Conservation (phyloP, 1,140 invertebrate species). For the Babylonia areolata region DNA sequence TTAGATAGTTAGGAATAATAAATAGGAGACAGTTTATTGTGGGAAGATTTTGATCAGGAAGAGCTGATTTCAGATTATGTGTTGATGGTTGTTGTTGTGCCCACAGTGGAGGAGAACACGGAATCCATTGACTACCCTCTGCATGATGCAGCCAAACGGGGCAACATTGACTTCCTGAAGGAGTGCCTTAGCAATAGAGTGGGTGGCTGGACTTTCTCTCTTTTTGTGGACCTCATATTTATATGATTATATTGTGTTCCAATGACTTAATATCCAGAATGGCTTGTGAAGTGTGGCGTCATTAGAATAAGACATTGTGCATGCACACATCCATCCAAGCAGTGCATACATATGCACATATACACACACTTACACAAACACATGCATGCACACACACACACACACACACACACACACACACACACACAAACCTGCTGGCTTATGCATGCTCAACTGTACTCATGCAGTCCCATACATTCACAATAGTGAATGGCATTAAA, state of each 20-base stretch:
- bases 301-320: too few relatives aligned
- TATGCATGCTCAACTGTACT: too few relatives aligned
- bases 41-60: too few relatives aligned
- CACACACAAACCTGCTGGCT: neutral
- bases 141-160: constrained; percentile 84
- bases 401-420: neutral
- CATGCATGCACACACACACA: neutral
- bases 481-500: too few relatives aligned
- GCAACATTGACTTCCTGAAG: constrained; percentile 81
- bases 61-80: too few relatives aligned
- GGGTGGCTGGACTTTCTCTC: constrained; percentile 18
- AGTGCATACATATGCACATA: neutral
- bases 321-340: neutral
- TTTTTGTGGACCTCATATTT: too few relatives aligned
- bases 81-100: constrained; percentile 39
- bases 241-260: too few relatives aligned
- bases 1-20: too few relatives aligned
- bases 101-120: constrained; percentile 81
- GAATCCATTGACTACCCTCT: constrained; percentile 82
- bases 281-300: too few relatives aligned
- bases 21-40: too few relatives aligned
- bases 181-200: constrained; percentile 83
- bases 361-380: neutral
- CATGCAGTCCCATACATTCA: too few relatives aligned
- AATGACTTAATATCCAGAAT: too few relatives aligned